Base-by-base conservation (phyloP, 2,888 invertebrate genomes). In the Rhagophthalmus giganteus region DNA sequence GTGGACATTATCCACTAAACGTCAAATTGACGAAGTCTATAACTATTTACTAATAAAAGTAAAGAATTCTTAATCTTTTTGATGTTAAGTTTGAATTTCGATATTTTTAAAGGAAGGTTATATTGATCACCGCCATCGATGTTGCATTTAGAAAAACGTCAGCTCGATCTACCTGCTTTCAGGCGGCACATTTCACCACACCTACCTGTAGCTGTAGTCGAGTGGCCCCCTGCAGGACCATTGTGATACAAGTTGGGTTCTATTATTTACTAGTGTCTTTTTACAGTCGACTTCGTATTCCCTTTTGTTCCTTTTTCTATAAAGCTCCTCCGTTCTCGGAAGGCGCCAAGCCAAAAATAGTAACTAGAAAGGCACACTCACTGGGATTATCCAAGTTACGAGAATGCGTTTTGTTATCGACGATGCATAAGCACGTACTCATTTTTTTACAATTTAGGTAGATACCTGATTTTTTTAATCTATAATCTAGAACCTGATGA, bases 221-320 rank as follows among this genome's bases (percentile, higher is more conserved):
- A 68, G 69, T 68, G 68, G 67, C 64, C 55, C 58, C 69, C 68
- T 54, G 63, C 54, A 41, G 66, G 25, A 57, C 61, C 58, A 67
- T 69, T 69, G 65, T 67, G 51, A 54, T 44, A 38, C 47, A 40
- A 57, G 39, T 46, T 52, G 42, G 55, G 49, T 57, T 59, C 59
- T 60, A 66, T 67, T 68, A 67, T 67, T 64, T 63, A 59, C 55
- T 59, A 57, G 60, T 66, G 66, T 68, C 64, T 65, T 63, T 66
- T 68, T 64, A 60, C 63, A 62, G 62, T 59, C 62, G 63, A 65
- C 61, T 68, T 64, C 63, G 61, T 64, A 60, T 57, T 51, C 44
- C 38, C 58, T 57, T 60, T 66, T 66, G 67, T 65, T 64, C 61
- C 56, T 57, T 62, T 64, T 57, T 61, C 59, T 59, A 56, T 54